Evolutionary conservation across 2,888 invertebrate genomes (phyloP).

Genomic region (Apodemia zela): DNA sequence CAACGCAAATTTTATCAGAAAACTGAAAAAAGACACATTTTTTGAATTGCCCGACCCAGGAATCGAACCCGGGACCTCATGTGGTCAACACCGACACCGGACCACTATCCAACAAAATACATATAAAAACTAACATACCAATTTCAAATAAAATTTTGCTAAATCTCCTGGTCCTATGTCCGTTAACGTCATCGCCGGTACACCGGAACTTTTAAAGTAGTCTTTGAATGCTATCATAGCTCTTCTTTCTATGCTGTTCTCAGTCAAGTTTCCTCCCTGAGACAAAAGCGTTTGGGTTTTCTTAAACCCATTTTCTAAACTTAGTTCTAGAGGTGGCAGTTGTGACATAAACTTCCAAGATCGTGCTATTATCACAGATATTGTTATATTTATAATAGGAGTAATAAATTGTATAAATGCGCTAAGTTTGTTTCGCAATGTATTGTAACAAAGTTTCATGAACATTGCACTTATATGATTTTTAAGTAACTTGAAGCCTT

Average conservation of each 20-base stretch:
- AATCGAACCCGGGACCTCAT: too few relatives aligned
- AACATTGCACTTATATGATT: slow-evolving; percentile 74
- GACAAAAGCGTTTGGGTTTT: slow-evolving; percentile 59
- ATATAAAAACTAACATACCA: slow-evolving; percentile 48
- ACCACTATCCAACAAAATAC: neutral
- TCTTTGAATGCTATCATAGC: slow-evolving; percentile 56
- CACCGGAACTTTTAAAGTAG: slow-evolving; percentile 48
- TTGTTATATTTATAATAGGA: slow-evolving; percentile 64
- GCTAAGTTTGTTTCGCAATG: slow-evolving; percentile 61
- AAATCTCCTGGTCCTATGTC: slow-evolving; percentile 58
- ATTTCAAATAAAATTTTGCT: slow-evolving; percentile 61
- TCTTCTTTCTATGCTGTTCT: slow-evolving; percentile 45
- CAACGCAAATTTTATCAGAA: too few relatives aligned
- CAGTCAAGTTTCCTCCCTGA: slow-evolving; percentile 43
- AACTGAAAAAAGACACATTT: too few relatives aligned
- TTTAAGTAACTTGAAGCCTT: slow-evolving; percentile 55
- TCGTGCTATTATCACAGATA: slow-evolving; percentile 64
- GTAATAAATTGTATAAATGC: slow-evolving; percentile 66
- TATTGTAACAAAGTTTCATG: slow-evolving; percentile 59
- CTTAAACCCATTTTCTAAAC: slow-evolving; percentile 64
- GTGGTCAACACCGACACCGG: too few relatives aligned
- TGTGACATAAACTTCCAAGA: slow-evolving; percentile 73
- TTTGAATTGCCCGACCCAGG: too few relatives aligned
- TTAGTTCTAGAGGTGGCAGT: slow-evolving; percentile 81
- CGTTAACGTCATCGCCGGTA: slow-evolving; percentile 50